A percentile compares a stretch with the other conserved stretches of the same genome.
These are phyloP conservation scores for Cheilosia variabilis DNA, from an alignment of 2,888 invertebrate species.

Conservation along the genomic window DNA sequence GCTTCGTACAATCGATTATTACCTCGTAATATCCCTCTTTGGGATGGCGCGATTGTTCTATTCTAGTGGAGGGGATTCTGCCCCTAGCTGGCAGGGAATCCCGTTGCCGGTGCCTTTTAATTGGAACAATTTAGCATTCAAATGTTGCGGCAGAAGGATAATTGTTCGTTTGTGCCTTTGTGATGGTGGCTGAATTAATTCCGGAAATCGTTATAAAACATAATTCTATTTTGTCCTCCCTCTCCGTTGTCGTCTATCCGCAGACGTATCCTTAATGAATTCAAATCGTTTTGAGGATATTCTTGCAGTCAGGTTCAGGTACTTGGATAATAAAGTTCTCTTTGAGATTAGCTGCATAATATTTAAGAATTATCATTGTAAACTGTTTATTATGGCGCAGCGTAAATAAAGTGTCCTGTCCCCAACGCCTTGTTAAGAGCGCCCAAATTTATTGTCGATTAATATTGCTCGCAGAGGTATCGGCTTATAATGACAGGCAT, in stretches of 20 bases:
- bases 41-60: conserved; percentile 56
- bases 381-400: conserved; percentile 37
- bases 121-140: conserved; percentile 74
- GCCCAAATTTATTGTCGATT: conserved; percentile 54
- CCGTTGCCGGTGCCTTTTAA: conserved; percentile 54
- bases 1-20: conserved; percentile 69
- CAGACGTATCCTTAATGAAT: conserved; percentile 48
- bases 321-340: conserved; percentile 16
- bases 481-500: conserved; percentile 62
- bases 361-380: conserved; percentile 52
- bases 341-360: conserved; percentile 59
- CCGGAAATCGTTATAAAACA: conserved; percentile 63
- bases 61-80: background rate
- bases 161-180: conserved; percentile 73
- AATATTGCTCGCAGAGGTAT: conserved; percentile 45
- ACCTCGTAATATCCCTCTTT: conserved; percentile 67
- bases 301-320: conserved; percentile 3
- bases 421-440: background rate
- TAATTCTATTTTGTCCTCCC: conserved; percentile 34
- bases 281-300: conserved; percentile 61
- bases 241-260: conserved; percentile 7
- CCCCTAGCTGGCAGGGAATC: conserved; percentile 22
- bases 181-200: conserved; percentile 51
- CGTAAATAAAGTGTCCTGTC: conserved; percentile 16
- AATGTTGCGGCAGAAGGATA: conserved; percentile 73